Conservation (phyloP, 2,797 vertebrate species). For the Alosa sapidissima region DNA sequence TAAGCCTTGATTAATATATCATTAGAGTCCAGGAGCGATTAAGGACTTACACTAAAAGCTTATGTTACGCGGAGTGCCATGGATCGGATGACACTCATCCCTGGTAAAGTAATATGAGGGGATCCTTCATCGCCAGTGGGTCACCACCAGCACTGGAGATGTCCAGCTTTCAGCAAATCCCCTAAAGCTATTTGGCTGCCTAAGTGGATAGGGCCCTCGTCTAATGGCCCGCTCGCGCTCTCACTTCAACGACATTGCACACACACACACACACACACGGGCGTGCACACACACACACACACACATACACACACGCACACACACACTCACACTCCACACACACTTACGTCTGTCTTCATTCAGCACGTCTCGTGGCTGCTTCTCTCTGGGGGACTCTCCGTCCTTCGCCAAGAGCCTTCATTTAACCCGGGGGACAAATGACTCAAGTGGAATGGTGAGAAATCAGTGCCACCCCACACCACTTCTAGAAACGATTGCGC, state of each 20-base stretch:
- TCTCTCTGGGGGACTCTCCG: background rate
- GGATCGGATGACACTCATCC: constrained; percentile 75
- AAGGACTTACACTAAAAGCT: constrained; percentile 77
- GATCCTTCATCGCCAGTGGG: constrained; percentile 77
- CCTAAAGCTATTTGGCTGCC: constrained; percentile 57
- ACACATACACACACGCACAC: background rate
- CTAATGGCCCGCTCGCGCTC: constrained; percentile 34
- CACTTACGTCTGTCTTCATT: constrained; percentile 1
- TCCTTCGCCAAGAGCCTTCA: constrained; percentile 7
- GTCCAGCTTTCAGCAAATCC: constrained; percentile 72
- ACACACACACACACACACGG: background rate
- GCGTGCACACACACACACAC: background rate
- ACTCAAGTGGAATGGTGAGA: background rate
- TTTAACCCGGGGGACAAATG: background rate
- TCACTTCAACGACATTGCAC: background rate
- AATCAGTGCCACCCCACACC: background rate
- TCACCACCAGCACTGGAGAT: constrained; percentile 64
- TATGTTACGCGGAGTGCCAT: constrained; percentile 72
- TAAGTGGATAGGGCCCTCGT: constrained; percentile 52
- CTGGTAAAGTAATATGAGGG: constrained; percentile 78
- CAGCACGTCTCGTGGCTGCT: background rate
- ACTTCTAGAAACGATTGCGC: background rate
- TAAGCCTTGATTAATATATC: constrained; percentile 70
- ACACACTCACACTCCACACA: background rate
- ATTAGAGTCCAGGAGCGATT: constrained; percentile 83